Evolutionary conservation across 2,888 invertebrate genomes (phyloP), one percentile per base, ranked within the genome.

Genomic region (Harpalus rufipes): DNA sequence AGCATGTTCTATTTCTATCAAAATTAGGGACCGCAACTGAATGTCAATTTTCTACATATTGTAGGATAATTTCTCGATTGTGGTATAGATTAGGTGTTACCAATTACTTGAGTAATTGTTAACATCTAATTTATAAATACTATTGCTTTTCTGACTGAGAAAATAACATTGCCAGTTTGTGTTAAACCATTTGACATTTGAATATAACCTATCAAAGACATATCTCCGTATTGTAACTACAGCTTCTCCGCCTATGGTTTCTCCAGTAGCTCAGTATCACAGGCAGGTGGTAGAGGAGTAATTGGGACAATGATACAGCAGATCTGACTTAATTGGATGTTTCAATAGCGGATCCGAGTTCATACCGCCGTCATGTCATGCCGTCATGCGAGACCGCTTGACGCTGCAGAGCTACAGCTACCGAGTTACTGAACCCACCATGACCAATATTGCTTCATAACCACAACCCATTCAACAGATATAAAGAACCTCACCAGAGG

Each of bases 311-410:
- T 88, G 88, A 88, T 87, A 86, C 85, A 86, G 88, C 88, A 87
- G 86, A 87, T 88, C 86, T 86, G 81, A 86, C 87, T 88, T 88
- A 88, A 88, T 88, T 88, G 87, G 88, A 87, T 87, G 87, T 88
- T 87, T 88, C 87, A 87, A 88, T 88, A 86, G 87, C 86, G 85
- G 85, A 84, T 86, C 68, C 32, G 44, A 68, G 32, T 68, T 25
- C 68, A 16, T 16, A 14, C 76, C 82, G 76, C 83, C 59, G 25
- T 68, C 21, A 21, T 21, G 21, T 14, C 8, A 18, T 72, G 84
- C 85, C 76, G 44, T 85, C 86, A 86, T 59, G 79, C 79, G 59
- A 79, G 79, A 79, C 79, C 41, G 78, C 78, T 78, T 78, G 78
- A 78, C 78, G 78, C 78, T 78, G 58, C 18, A 51, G 10, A 32